Percentiles rank a stretch among this genome's conserved stretches.
Conservation (phyloP, 2,797 vertebrate species). For the Galago senegalensis region DNA sequence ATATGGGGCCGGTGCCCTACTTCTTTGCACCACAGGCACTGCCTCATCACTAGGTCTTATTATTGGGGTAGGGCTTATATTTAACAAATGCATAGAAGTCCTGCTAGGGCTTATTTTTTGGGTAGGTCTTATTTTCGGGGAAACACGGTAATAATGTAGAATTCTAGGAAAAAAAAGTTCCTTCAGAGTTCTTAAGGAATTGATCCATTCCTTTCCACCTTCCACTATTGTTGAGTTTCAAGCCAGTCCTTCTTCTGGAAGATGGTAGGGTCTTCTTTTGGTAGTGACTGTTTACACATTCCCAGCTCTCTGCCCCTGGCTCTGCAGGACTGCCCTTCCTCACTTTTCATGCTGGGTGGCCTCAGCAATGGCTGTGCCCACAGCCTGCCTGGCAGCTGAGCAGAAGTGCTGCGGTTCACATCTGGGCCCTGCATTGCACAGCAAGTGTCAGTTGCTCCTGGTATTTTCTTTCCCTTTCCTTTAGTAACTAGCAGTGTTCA, state of each 20-base stretch:
- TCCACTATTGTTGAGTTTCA: neutral
- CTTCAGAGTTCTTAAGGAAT: neutral
- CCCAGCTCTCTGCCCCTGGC: neutral
- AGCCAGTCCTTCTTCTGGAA: neutral
- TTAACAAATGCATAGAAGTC: too few relatives aligned
- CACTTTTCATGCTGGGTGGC: neutral
- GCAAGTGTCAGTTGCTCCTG: neutral
- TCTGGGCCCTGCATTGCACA: neutral
- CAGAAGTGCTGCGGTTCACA: accelerated
- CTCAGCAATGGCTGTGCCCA: neutral
- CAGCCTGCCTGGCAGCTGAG: neutral
- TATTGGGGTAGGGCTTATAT: too few relatives aligned
- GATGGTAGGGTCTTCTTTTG: neutral
- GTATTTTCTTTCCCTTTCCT: neutral
- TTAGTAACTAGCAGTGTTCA: neutral
- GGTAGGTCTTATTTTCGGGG: too few relatives aligned
- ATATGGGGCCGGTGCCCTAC: too few relatives aligned
- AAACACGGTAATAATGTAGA: neutral
- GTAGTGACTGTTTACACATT: neutral
- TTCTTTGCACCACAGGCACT: too few relatives aligned
- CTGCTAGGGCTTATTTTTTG: too few relatives aligned
- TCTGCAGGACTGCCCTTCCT: neutral
- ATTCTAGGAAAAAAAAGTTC: neutral
- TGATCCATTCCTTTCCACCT: neutral
- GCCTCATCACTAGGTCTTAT: too few relatives aligned